Conservation (phyloP, 1,140 invertebrate species). For the Palaemon carinicauda region DNA sequence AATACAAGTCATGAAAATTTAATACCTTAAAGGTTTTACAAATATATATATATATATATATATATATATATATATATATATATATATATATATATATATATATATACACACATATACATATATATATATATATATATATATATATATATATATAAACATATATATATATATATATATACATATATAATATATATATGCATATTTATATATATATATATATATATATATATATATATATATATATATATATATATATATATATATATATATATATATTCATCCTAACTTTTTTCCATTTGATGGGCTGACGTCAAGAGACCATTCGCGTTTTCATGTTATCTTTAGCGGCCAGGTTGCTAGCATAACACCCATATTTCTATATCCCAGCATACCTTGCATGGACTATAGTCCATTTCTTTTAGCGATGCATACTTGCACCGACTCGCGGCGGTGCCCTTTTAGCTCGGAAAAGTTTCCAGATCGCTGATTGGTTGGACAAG, state of each 20-base stretch:
- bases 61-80: not conserved
- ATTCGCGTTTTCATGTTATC: too few relatives aligned
- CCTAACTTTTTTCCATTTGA: not conserved
- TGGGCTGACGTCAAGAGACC: too few relatives aligned
- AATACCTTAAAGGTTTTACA: too few relatives aligned
- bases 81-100: not conserved
- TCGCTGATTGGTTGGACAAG: too few relatives aligned
- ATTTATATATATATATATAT: conserved; percentile 4
- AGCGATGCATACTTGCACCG: too few relatives aligned
- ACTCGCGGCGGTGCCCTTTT: too few relatives aligned
- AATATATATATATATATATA: not conserved
- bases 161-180: not conserved
- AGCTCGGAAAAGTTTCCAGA: too few relatives aligned
- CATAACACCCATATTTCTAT: too few relatives aligned
- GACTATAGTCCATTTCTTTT: too few relatives aligned
- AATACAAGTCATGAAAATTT: not conserved
- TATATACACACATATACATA: not conserved
- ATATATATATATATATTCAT: not conserved
- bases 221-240: conserved; percentile 11
- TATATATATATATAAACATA: not conserved
- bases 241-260: conserved; percentile 4
- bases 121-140: not conserved
- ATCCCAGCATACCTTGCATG: too few relatives aligned
- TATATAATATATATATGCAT: not conserved
- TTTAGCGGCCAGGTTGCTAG: too few relatives aligned